Conservation (phyloP, 2,113 vertebrate genomes). For the Rhizomys pruinosus region DNA sequence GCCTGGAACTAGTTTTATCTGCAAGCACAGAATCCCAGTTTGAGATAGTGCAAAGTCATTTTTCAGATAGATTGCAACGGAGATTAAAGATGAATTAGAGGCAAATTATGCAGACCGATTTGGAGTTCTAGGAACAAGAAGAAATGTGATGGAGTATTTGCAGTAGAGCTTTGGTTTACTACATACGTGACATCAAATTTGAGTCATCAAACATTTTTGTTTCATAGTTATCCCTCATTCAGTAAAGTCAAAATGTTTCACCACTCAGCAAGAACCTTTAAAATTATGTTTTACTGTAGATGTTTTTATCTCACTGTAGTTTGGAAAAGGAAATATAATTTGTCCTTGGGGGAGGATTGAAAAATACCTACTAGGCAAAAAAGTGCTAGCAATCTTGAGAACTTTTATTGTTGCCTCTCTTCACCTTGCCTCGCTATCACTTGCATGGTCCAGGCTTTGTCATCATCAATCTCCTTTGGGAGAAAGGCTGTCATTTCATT, state of each 20-base stretch:
- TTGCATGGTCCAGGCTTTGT: neutral
- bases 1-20: constrained; percentile 12
- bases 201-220: constrained; percentile 18
- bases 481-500: neutral
- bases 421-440: neutral
- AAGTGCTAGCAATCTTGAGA: neutral
- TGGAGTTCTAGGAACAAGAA: constrained; percentile 51
- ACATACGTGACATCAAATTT: constrained; percentile 27
- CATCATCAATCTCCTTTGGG: neutral
- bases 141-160: constrained; percentile 5
- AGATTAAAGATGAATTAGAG: constrained; percentile 23
- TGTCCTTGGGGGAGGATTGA: constrained; percentile 20
- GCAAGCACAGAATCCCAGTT: neutral
- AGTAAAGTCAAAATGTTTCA: constrained; percentile 44
- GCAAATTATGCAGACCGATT: constrained; percentile 10
- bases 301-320: constrained; percentile 15
- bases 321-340: constrained; percentile 50
- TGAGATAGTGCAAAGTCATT: constrained; percentile 44
- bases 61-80: neutral
- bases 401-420: neutral
- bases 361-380: constrained; percentile 17
- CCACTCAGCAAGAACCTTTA: neutral
- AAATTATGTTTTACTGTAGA: constrained; percentile 3
- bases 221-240: constrained; percentile 39
- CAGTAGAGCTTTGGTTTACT: constrained; percentile 46